Percentiles rank a stretch among this genome's conserved stretches.
Evolutionary conservation across 2,113 vertebrate species (phyloP).

Genomic region (Pseudolaguvia tuberculata): DNA sequence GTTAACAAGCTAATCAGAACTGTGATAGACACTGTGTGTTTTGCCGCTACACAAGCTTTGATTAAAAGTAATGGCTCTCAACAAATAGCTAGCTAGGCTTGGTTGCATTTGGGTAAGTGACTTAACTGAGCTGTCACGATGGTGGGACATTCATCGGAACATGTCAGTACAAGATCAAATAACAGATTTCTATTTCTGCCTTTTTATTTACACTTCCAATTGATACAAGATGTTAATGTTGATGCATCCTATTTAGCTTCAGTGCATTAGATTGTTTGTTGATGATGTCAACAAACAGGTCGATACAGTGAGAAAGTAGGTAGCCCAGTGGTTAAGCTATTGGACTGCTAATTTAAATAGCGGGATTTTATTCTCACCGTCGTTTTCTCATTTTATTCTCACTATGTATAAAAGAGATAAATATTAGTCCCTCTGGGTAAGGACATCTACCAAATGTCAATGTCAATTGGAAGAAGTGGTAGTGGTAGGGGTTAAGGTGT

Average conservation of each 20-base stretch:
- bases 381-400: too few species aligned
- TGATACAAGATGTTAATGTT: background rate
- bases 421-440: too few species aligned
- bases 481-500: too few species aligned
- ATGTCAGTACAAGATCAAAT: background rate
- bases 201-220: background rate
- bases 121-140: constrained; percentile 63
- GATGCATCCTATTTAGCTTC: background rate
- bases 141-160: constrained; percentile 7
- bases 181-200: background rate
- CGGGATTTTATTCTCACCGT: too few species aligned
- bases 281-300: background rate
- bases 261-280: background rate
- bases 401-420: too few species aligned
- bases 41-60: constrained; percentile 89
- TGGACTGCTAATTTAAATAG: too few species aligned
- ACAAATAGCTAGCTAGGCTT: constrained; percentile 68
- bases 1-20: constrained; percentile 87
- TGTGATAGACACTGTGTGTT: constrained; percentile 90
- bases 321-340: too few species aligned
- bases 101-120: constrained; percentile 83
- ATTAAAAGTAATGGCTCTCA: constrained; percentile 99
- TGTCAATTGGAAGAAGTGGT: too few species aligned
- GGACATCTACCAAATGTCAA: too few species aligned
- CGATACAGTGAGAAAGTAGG: too few species aligned